Conservation (phyloP, 2,797 vertebrate species). For the Micromesistius poutassou region DNA sequence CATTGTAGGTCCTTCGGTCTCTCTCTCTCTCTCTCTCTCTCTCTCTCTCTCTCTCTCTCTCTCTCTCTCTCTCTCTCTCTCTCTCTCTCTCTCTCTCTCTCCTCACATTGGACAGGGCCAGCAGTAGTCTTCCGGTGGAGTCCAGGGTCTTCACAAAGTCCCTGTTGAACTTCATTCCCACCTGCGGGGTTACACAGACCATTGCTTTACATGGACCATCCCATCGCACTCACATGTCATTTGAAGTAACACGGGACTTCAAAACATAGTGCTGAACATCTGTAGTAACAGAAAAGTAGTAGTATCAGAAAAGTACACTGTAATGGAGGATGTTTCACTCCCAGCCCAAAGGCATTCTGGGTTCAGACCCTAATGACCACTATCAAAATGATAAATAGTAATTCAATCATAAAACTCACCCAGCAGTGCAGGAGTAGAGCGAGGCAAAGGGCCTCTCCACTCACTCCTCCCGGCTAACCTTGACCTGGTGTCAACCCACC, state of each 20-base stretch:
- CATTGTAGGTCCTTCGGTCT: too few relatives aligned
- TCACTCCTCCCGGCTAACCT: too few relatives aligned
- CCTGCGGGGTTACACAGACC: constrained; percentile 30
- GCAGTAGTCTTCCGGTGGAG: constrained; percentile 59
- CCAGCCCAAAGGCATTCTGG: too few relatives aligned
- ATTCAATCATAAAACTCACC: too few relatives aligned
- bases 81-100: background rate
- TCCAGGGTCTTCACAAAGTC: constrained; percentile 76
- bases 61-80: background rate
- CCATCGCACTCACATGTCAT: background rate
- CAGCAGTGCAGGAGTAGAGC: too few relatives aligned
- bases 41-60: constrained; percentile 10
- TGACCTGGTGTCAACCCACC: too few relatives aligned
- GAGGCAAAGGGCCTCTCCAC: too few relatives aligned
- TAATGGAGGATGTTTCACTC: too few relatives aligned
- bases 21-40: constrained; percentile 13
- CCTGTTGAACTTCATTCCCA: constrained; percentile 78
- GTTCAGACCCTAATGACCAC: too few relatives aligned
- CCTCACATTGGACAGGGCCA: constrained; percentile 73
- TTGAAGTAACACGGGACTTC: background rate
- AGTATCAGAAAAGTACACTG: background rate
- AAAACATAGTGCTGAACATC: background rate
- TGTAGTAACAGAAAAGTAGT: too few relatives aligned
- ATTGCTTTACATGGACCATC: too few relatives aligned
- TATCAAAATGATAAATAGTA: too few relatives aligned